phyloP scores from a whole-genome alignment of 2,888 invertebrate species.

The Lithophane leautieri region DNA sequence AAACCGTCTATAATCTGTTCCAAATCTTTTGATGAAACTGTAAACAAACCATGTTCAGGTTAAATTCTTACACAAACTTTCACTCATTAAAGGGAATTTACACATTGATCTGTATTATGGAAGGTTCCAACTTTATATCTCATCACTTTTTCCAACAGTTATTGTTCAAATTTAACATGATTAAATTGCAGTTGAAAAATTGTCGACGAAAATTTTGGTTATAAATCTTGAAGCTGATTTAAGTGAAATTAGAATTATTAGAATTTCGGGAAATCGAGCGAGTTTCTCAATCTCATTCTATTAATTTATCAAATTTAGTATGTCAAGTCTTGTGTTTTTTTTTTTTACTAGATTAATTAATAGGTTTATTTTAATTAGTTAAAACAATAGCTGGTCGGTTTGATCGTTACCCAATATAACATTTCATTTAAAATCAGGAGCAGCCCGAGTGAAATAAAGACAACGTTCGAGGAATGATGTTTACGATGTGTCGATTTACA shows the following conservation, averaged over 20 bases:
- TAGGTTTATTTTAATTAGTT: too few relatives aligned
- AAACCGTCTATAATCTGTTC: not conserved
- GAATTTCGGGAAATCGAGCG: not conserved
- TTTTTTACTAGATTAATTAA: too few relatives aligned
- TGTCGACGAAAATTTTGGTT: not conserved
- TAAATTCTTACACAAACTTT: not conserved
- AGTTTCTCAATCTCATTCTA: too few relatives aligned
- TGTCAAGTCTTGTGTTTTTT: too few relatives aligned
- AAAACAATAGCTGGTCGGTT: too few relatives aligned
- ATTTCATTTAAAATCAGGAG: not conserved
- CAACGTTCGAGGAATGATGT: conserved; percentile 12
- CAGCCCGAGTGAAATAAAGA: not conserved
- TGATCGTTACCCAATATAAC: not conserved
- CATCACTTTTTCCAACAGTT: too few relatives aligned
- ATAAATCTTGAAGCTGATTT: not conserved
- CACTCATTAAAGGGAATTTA: not conserved
- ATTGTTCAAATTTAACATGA: not conserved
- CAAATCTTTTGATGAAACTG: not conserved
- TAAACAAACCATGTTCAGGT: not conserved
- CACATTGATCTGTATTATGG: not conserved
- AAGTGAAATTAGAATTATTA: too few relatives aligned
- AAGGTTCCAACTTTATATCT: not conserved
- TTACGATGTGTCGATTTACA: conserved; percentile 14
- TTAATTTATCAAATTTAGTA: too few relatives aligned
- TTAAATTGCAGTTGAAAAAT: not conserved